Conservation (phyloP, 2,113 vertebrate species). For the Pontoporia blainvillei region DNA sequence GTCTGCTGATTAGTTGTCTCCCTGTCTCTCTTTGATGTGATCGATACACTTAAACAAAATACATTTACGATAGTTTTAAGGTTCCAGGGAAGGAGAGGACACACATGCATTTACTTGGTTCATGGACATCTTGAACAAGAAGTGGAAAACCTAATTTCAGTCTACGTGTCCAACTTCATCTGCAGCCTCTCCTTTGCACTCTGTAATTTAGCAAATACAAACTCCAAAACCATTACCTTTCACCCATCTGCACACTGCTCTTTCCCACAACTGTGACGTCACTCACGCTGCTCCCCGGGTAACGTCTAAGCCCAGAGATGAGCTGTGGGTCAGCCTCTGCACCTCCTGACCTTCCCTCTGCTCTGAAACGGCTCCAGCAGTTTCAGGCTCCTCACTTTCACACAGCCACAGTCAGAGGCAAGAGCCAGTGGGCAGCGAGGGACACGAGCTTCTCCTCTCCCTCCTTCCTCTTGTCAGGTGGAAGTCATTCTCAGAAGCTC, state of each 20-base stretch:
- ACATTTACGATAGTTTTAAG: neutral
- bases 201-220: neutral
- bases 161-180: neutral
- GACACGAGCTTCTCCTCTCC: neutral
- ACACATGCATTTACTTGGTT: neutral
- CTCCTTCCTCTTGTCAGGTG: neutral
- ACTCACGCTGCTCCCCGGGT: no score
- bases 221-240: accelerated
- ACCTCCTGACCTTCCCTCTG: neutral
- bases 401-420: neutral
- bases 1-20: neutral
- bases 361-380: neutral
- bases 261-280: neutral
- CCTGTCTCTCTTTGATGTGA: neutral
- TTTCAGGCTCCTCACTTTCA: neutral
- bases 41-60: neutral
- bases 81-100: neutral
- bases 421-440: neutral
- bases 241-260: accelerated
- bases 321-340: neutral
- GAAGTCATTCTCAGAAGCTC: neutral
- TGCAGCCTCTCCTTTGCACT: neutral
- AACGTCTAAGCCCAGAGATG: neutral
- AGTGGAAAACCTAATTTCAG: neutral
- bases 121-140: neutral